A percentile compares a stretch with the other conserved stretches of the same genome.
Evolutionary conservation across 2,113 vertebrate genomes (phyloP).

Genomic region (Gymnarchus niloticus): DNA sequence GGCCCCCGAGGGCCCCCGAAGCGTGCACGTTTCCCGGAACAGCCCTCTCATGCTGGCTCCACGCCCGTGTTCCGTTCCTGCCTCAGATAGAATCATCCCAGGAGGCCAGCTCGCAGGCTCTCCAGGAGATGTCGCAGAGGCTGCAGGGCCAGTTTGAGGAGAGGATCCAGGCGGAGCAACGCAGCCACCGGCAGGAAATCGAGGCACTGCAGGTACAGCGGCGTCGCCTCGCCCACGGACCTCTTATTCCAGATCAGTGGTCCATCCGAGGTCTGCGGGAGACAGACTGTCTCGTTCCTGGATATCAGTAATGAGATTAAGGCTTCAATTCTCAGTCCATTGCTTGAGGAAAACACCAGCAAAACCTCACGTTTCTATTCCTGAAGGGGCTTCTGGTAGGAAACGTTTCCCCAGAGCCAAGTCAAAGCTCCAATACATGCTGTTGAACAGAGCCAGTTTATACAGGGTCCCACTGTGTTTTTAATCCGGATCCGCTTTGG

Average conservation of each 20-base stretch:
- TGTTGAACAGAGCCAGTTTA: background rate
- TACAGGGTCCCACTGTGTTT: background rate
- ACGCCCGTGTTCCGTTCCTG: conserved; percentile 14
- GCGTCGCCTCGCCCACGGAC: no score
- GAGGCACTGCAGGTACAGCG: conserved; percentile 73
- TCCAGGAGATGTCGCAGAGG: conserved; percentile 78
- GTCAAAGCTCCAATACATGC: background rate
- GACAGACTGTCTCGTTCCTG: no score
- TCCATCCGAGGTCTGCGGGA: no score
- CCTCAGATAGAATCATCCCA: conserved; percentile 76
- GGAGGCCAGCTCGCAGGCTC: conserved; percentile 72
- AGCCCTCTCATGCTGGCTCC: background rate
- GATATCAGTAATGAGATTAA: no score
- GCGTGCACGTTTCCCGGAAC: no score
- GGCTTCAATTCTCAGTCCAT: no score
- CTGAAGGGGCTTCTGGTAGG: background rate
- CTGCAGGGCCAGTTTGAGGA: conserved; percentile 79
- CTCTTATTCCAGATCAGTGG: no score
- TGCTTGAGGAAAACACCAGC: background rate
- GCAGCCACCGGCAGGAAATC: conserved; percentile 75
- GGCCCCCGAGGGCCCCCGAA: no score
- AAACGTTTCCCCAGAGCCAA: background rate
- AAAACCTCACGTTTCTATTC: background rate
- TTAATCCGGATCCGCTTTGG: background rate
- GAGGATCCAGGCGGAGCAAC: conserved; percentile 71